Evolutionary conservation across 2,113 vertebrate species (phyloP), one percentile per base, ranked within the genome.

Genomic region (Lagopus muta): DNA sequence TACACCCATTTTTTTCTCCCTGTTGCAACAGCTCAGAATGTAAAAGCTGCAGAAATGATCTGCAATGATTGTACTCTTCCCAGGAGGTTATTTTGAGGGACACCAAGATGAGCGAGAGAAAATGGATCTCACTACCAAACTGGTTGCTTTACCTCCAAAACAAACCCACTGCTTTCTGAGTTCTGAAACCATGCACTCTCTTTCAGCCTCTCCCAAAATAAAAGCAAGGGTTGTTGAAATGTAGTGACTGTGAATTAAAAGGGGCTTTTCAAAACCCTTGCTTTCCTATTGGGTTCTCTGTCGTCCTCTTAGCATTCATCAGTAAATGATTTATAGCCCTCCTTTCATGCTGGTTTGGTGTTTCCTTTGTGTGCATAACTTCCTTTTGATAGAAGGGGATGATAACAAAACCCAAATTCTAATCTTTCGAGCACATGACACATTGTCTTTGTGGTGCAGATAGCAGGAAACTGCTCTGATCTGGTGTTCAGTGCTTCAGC

Each of bases 301-400:
- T 60, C 81, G 69, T 71, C 54, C 25, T 67, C 43, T 40, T 75
- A 52, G 60, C 67, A 88, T 50, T 89, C 55, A 47, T 47, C n/a
- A 48, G 69, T 72, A 75, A 81, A 90, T 88, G 87, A 97, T 91
- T 94, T 96, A 80, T 48, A 92, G 72, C 69, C 52, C 57, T 88
- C 82, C 85, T 77, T 77, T 86, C 82, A 25, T 0, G 52, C 82
- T 92, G 89, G 89, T 94, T 95, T 96, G 89, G 88, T 95, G 94
- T 93, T 97, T 95, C 82, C 88, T 86, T 94, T 95, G 76, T 79
- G 90, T 93, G 80, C 82, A 54, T 79, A 92, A 94, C 86, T 95
- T 96, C 89, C 93, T 94, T 90, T 91, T 86, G 88, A 95, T 91
- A 70, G 27, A 75, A 86, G 75, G n/a, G 17, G 91, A 78, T 45